Base-by-base conservation (phyloP, 2,113 vertebrate species). In the Dromiciops gliroides region DNA sequence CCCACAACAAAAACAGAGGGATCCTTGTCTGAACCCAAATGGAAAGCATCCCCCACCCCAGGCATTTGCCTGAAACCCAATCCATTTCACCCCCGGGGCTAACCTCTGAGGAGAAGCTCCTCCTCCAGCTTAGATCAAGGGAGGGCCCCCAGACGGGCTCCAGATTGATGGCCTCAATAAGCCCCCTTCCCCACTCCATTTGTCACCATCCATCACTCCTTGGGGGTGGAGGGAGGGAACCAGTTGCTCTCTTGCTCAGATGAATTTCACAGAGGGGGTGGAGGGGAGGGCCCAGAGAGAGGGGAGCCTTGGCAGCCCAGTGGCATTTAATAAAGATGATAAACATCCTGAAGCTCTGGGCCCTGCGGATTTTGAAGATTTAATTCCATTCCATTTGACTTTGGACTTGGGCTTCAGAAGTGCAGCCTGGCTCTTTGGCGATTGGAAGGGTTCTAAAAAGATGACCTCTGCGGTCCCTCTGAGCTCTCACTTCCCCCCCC, bases 51-150 rank as follows among this genome's bases (percentile, higher is more conserved):
- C 50, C 44, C 92, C 4, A 12, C 89, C 90, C 90, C 97, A 94
- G 31, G 89, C 89, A 25, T 97, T 98, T 98, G 96, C 97, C 96
- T 0, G 98, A 98, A 99, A 99, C 92, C 91, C 26, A 98, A 99
- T 98, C 98, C 50, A 95, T 92, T 90, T 98, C 98, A 98, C 98
- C 97, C 97, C 98, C 98, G 97, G 0, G 0, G 3, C 3, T 98
- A 97, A 98, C 98, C 98, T 96, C 97, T 48, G n/a, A 48, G 47
- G 90, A 95, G 94, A 48, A 89, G 89, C 83, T 67, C 52, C n/a
- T 51, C n/a, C 19, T 0, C 12, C 52, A 89, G 94, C 97, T 98
- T 98, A 98, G 98, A 98, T 97, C 67, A 83, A 83, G 60, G 31
- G 92, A 51, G 96, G 97, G 90, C 93, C 97, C 88, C 92, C 28